Evolutionary conservation across 2,888 invertebrate genomes (phyloP).

Genomic region (Adela reaumurella): DNA sequence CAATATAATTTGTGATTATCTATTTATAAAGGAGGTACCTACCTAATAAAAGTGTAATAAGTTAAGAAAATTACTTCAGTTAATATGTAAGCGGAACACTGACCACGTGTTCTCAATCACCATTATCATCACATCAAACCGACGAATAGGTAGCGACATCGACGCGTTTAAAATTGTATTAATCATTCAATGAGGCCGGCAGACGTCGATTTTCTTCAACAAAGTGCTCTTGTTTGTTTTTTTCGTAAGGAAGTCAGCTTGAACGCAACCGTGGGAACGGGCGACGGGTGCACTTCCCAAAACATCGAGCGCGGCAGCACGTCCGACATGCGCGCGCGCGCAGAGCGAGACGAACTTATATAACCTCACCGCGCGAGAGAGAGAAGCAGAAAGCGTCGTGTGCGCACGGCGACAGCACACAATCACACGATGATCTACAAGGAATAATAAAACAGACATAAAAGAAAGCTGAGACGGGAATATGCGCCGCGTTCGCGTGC

Average conservation of each 20-base stretch:
- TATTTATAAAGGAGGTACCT: no score
- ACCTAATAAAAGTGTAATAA: no score
- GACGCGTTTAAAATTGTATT: constrained; percentile 54
- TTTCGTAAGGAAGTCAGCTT: constrained; percentile 54
- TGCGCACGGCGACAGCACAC: constrained; percentile 55
- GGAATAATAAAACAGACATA: constrained; percentile 58
- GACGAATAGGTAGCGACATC: constrained; percentile 40
- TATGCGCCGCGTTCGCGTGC: constrained; percentile 27
- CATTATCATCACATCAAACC: constrained; percentile 25
- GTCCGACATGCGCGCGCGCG: constrained; percentile 40
- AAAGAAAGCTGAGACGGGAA: constrained; percentile 52
- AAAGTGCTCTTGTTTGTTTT: constrained; percentile 57
- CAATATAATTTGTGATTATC: no score
- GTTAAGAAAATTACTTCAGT: no score
- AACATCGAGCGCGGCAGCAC: constrained; percentile 56
- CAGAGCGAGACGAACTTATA: constrained; percentile 25
- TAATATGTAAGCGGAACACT: constrained; percentile 9
- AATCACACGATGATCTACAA: constrained; percentile 58
- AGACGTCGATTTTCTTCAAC: constrained; percentile 57
- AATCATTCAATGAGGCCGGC: constrained; percentile 54
- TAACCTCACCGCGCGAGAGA: constrained; percentile 13
- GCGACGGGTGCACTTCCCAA: constrained; percentile 59
- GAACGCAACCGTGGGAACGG: constrained; percentile 57
- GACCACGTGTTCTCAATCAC: constrained; percentile 49
- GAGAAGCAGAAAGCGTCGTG: constrained; percentile 33